Base-by-base conservation (phyloP, 2,797 vertebrate genomes). In the Malacoctenus gilli region DNA sequence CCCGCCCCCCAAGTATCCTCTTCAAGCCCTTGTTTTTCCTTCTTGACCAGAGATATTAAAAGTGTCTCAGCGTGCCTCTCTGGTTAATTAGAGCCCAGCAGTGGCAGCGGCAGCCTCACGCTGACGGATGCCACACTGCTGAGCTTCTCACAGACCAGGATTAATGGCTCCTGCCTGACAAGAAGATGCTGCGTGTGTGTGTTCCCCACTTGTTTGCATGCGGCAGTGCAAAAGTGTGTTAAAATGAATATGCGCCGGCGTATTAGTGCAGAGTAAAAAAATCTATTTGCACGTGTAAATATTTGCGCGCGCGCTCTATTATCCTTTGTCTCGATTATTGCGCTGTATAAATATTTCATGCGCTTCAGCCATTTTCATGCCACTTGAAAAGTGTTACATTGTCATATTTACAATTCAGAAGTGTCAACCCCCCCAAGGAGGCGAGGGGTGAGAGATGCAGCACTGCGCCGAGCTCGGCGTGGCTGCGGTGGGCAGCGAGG, bases 51-150 rank as follows among this genome's bases (percentile, higher is more conserved):
- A 52, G 68, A 83, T 85, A 78, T 89, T 79, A 80, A 75, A 81
- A 73, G 67, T 70, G 67, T 32, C 72, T 75, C 72, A 59, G 67
- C 61, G 28, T 76, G 82, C 55, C 48, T 73, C 72, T 85, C 51
- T 84, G 79, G 77, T 84, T 89, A 87, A 88, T 89, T 89, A 85
- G 78, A 71, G 78, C 77, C 53, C 69, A 67, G 83, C 72, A 68
- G 80, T 51, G 20, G 72, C 62, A 62, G 43, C 66, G 47, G 53
- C 57, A 51, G 63, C 68, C 59, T 76, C 68, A 58, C 41, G 57
- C 84, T 84, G 84, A 80, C 53, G 56, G 78, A 85, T 85, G 77
- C 72, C 58, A 38, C 61, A 34, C 61, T 46, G 68, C 75, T 68
- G 68, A 65, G 68, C 65, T 57, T 71, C 67, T 84, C 79, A 75